Conservation (phyloP, 35 echinoderm and acorn worm genomes). For the Apostichopus californicus region DNA sequence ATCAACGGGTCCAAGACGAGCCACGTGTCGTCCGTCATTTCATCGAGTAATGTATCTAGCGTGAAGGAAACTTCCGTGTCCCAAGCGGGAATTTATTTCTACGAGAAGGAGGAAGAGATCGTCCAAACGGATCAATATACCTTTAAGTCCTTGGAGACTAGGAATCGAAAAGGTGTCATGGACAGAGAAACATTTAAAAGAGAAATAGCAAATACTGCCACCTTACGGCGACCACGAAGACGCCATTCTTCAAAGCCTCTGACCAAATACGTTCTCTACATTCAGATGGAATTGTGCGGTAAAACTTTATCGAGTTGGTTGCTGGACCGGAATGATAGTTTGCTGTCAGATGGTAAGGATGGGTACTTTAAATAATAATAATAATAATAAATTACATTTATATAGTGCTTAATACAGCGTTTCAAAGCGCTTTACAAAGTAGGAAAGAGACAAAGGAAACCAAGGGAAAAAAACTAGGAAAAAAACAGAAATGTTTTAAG, state of each 20-base stretch:
- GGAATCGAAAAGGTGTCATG: neutral
- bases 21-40: neutral
- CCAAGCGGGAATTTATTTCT: neutral
- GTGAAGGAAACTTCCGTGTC: neutral
- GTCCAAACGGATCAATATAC: neutral
- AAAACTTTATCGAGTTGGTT: conserved; percentile 53
- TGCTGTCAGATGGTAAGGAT: conserved; percentile 2
- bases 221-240: conserved; percentile 15
- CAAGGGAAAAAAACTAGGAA: too few species aligned
- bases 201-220: neutral
- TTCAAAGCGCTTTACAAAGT: too few species aligned
- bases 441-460: too few species aligned
- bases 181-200: neutral
- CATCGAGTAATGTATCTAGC: neutral
- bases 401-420: too few species aligned
- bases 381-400: too few species aligned
- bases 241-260: conserved; percentile 37
- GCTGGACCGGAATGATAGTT: conserved; percentile 5
- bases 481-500: too few species aligned
- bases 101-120: conserved; percentile 21
- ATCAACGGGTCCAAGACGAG: neutral
- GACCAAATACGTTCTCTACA: conserved; percentile 51
- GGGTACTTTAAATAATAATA: too few species aligned
- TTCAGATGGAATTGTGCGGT: conserved; percentile 67
- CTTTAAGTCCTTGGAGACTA: neutral